Percentiles rank a stretch among this genome's conserved stretches.
phyloP scores from a whole-genome alignment of 2,888 invertebrate genomes.

The Sarcophaga carnaria region DNA sequence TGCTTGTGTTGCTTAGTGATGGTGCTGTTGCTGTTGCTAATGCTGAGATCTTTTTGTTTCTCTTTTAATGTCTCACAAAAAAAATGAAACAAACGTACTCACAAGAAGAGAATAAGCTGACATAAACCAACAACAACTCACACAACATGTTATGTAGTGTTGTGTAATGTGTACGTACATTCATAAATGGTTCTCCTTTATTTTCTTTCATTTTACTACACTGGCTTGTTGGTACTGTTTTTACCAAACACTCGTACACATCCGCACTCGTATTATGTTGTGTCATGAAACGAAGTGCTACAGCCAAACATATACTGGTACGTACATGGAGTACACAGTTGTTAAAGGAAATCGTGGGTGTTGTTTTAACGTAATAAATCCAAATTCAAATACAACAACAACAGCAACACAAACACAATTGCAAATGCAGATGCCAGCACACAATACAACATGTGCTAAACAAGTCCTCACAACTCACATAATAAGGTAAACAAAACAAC shows the following conservation, averaged over 20 bases:
- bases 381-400: conserved; percentile 25
- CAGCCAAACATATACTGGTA: too few species aligned
- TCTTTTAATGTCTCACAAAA: background rate
- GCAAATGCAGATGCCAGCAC: background rate
- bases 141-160: too few species aligned
- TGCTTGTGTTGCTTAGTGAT: background rate
- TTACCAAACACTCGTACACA: too few species aligned
- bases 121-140: too few species aligned
- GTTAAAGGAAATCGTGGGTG: conserved; percentile 50
- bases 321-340: conserved; percentile 9
- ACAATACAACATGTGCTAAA: background rate
- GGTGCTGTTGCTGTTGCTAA: background rate
- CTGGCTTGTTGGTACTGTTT: too few species aligned
- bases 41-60: background rate
- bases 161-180: background rate
- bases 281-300: too few species aligned
- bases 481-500: background rate
- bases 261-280: too few species aligned
- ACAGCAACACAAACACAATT: background rate
- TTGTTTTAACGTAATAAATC: conserved; percentile 51
- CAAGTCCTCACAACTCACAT: background rate
- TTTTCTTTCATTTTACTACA: conserved; percentile 22
- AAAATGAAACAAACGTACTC: background rate
- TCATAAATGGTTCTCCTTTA: conserved; percentile 4
- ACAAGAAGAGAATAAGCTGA: conserved; percentile 5